Evolutionary conservation across 2,888 invertebrate genomes (phyloP).

Genomic region (Polyommatus icarus): DNA sequence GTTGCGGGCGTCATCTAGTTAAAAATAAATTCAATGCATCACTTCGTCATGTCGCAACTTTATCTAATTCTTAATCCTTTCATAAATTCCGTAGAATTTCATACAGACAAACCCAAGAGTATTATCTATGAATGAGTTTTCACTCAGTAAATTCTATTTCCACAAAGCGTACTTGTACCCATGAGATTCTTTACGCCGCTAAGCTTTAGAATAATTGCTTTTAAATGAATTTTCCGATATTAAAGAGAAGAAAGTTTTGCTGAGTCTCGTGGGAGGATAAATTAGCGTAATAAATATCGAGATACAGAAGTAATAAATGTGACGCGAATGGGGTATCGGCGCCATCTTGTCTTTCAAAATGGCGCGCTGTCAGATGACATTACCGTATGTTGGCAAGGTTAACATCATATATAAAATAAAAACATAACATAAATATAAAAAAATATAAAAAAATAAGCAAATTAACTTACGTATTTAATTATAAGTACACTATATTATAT

Average conservation of each 20-base stretch:
- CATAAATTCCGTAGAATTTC: not conserved
- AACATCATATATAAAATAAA: too few relatives aligned
- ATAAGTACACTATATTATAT: not conserved
- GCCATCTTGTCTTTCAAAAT: conserved; percentile 9
- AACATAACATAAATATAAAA: too few relatives aligned
- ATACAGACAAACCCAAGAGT: not conserved
- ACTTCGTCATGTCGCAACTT: too few relatives aligned
- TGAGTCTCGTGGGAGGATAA: not conserved
- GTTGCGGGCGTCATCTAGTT: not conserved
- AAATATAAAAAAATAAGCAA: too few relatives aligned
- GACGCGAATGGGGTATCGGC: not conserved
- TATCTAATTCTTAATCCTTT: too few relatives aligned
- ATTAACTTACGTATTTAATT: not conserved
- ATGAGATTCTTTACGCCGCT: not conserved
- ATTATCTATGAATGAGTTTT: conserved; percentile 1
- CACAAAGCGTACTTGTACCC: not conserved
- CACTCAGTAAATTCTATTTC: not conserved
- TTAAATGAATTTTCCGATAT: not conserved
- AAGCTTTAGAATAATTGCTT: not conserved
- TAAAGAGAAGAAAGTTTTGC: not conserved
- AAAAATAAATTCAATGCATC: not conserved
- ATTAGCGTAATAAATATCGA: not conserved
- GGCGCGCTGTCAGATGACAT: not conserved
- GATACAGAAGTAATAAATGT: conserved; percentile 12
- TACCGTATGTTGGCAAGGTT: not conserved